These are phyloP conservation scores for Noctilio leporinus DNA, from an alignment of 2,113 vertebrate species.

Conservation along the genomic window DNA sequence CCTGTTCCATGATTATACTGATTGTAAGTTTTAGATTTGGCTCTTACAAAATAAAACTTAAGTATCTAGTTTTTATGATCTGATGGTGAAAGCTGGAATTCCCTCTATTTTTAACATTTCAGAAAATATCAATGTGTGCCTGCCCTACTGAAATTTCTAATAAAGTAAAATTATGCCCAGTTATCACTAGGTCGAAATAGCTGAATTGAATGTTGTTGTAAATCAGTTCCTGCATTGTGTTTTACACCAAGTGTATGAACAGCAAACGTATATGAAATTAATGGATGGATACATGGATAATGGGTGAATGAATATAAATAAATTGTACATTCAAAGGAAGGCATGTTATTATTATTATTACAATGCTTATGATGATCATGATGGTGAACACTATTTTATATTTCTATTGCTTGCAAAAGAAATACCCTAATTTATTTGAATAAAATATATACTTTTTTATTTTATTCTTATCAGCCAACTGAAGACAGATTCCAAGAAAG, in stretches of 20 bases:
- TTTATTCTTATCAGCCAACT: background rate
- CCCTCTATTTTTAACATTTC: background rate
- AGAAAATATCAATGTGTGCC: background rate
- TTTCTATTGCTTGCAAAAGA: background rate
- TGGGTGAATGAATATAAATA: background rate
- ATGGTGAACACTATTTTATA: background rate
- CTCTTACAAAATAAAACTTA: constrained; percentile 23
- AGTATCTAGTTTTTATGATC: background rate
- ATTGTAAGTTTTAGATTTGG: background rate
- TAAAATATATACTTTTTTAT: background rate
- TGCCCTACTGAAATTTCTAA: background rate
- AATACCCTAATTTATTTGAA: background rate
- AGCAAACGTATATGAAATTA: background rate
- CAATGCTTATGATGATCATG: background rate
- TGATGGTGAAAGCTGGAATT: background rate
- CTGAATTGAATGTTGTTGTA: background rate
- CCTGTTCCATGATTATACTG: background rate
- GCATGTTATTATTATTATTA: background rate
- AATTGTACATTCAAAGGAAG: background rate
- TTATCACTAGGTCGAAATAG: background rate
- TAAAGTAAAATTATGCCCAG: background rate
- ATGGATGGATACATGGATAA: background rate
- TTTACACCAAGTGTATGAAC: background rate
- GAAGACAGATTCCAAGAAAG: background rate
- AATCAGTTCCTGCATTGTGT: background rate